Evolutionary conservation across 2,113 vertebrate genomes (phyloP), one percentile per base, ranked within the genome.

Genomic region (Helogale parvula): DNA sequence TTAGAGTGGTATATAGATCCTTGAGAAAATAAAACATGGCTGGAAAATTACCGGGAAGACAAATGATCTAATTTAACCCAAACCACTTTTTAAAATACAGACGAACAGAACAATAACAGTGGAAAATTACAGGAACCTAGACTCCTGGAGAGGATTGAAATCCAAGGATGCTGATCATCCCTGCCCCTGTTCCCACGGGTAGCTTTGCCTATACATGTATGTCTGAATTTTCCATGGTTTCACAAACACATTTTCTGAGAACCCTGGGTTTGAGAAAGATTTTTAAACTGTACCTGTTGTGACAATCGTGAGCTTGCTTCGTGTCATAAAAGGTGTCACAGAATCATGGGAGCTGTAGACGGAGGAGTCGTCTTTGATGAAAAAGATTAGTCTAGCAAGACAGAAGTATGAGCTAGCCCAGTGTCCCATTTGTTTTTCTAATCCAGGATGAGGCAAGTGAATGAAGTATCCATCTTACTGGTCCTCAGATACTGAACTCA

Each of bases 41-140:
- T 98, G 97, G 97, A 98, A 98, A 98, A 98, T 54, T 96, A 98
- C 97, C 7, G 80, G 85, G 88, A 92, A 98, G 96, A 97, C 96
- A 94, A 97, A 95, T 96, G 94, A 95, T 95, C 97, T 95, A 95
- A 93, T 98, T 97, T 96, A 97, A 96, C 93, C 95, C 94, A 97
- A 96, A 94, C 97, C 88, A 76, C 96, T 95, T 96, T 97, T 94
- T 93, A 91, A 98, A 98, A 97, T 94, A 96, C 93, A 97, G 88
- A 93, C 38, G 60, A 80, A 66, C 92, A 90, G 97, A 98, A 98
- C 98, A 97, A 94, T 97, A 96, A 97, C 90, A 98, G 96, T 98
- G 98, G 98, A 98, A 98, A 97, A 95, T 89, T 98, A 97, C 97
- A 77, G 97, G 83, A 93, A 50, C 90, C 88, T 68, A 82, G 79